These are phyloP conservation scores for Leucozona laternaria DNA, from an alignment of 2,888 invertebrate genomes.

Conservation along the genomic window DNA sequence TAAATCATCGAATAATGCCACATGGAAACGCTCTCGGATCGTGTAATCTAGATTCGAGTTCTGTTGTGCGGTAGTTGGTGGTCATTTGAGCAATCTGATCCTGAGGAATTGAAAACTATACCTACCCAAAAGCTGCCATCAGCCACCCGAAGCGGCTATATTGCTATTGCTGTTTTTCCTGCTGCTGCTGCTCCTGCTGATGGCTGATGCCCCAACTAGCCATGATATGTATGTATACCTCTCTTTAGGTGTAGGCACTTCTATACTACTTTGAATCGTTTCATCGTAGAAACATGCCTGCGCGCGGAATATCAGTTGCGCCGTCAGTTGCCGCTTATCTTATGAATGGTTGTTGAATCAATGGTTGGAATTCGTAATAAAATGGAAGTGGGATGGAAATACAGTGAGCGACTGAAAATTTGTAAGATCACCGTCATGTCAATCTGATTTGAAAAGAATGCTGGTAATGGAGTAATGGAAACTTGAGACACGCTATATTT, in stretches of 20 bases:
- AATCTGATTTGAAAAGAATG: conserved; percentile 65
- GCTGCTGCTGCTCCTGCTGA: not conserved
- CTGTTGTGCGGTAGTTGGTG: conserved; percentile 68
- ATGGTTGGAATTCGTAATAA: conserved; percentile 61
- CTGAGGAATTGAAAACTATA: conserved; percentile 61
- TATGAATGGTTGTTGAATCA: conserved; percentile 61
- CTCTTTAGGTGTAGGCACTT: not conserved
- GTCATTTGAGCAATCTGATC: conserved; percentile 74
- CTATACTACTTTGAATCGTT: not conserved
- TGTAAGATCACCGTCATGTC: conserved; percentile 63
- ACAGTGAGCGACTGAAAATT: conserved; percentile 70
- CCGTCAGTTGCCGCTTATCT: conserved; percentile 63
- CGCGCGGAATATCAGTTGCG: conserved; percentile 62
- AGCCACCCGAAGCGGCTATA: no score
- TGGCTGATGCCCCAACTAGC: not conserved
- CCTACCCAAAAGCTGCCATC: conserved; percentile 17
- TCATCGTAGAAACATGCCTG: conserved; percentile 33
- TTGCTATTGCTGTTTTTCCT: not conserved
- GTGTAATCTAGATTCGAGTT: conserved; percentile 71
- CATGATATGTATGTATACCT: not conserved
- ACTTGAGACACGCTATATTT: conserved; percentile 42
- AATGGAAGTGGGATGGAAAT: conserved; percentile 59
- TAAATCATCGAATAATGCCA: conserved; percentile 75
- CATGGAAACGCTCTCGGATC: conserved; percentile 58
- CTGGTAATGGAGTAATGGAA: conserved; percentile 55